phyloP scores from a whole-genome alignment of 1,140 invertebrate species.

The Philotrypesis tridentata region DNA sequence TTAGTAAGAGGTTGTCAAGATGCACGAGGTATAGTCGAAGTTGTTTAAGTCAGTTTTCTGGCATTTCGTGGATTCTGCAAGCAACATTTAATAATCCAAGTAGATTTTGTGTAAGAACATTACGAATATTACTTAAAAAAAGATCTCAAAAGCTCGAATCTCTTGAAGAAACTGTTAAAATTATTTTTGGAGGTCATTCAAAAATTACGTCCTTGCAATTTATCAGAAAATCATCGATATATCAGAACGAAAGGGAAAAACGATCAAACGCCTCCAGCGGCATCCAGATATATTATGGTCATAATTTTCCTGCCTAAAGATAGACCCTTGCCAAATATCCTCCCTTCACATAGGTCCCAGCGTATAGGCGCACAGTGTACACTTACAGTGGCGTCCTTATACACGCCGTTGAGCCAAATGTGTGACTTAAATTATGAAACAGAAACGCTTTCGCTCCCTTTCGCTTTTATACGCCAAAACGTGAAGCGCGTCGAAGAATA shows the following conservation, averaged over 20 bases:
- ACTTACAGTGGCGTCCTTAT: too few species aligned
- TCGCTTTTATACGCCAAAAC: neutral
- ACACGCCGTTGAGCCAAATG: neutral
- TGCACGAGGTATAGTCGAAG: too few species aligned
- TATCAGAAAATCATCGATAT: neutral
- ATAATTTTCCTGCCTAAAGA: conserved; percentile 14
- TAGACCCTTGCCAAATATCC: conserved; percentile 24
- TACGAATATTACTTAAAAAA: too few species aligned
- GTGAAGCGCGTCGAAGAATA: neutral
- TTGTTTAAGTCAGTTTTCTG: too few species aligned
- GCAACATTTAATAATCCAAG: too few species aligned
- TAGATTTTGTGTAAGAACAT: too few species aligned
- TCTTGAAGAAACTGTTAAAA: too few species aligned
- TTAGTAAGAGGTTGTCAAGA: too few species aligned
- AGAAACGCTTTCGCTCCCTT: neutral
- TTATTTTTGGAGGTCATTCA: too few species aligned
- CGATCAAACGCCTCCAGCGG: conserved; percentile 1
- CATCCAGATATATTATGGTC: conserved; percentile 4
- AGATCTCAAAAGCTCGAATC: too few species aligned
- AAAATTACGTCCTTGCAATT: neutral
- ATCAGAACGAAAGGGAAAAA: neutral
- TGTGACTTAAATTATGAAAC: conserved; percentile 1
- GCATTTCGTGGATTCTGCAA: too few species aligned
- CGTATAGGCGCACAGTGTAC: neutral
- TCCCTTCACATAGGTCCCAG: neutral